These are phyloP conservation scores for Bombus confusus DNA, from an alignment of 1,140 invertebrate genomes.

Conservation along the genomic window DNA sequence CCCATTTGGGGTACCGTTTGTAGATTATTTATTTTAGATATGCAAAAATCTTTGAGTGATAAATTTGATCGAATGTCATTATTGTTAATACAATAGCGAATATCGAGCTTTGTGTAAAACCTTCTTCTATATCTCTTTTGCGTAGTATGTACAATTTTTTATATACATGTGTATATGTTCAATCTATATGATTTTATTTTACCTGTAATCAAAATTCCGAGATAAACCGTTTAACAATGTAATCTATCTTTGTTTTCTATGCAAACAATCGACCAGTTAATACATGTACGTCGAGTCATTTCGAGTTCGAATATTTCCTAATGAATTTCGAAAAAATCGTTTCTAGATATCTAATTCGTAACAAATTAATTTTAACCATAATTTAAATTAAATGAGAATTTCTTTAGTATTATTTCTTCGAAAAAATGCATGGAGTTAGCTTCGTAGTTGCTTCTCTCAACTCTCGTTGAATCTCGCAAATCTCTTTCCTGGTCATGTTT, in stretches of 20 bases:
- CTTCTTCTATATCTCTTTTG: neutral
- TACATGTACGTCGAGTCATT: no score
- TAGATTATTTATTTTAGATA: neutral
- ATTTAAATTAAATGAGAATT: neutral
- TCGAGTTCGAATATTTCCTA: neutral
- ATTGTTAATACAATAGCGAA: neutral
- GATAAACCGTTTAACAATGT: constrained; percentile 18
- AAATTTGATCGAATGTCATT: constrained; percentile 3
- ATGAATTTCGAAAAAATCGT: neutral
- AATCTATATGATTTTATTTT: constrained; percentile 9
- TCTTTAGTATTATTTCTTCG: neutral
- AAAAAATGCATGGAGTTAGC: no score
- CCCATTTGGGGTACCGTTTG: neutral
- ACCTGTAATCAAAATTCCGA: constrained; percentile 24
- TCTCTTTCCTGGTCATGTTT: neutral
- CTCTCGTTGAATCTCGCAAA: neutral
- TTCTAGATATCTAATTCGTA: neutral
- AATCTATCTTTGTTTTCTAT: neutral
- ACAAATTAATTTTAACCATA: neutral
- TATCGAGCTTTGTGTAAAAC: neutral
- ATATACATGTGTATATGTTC: neutral
- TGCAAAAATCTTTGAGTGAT: neutral
- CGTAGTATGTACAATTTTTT: neutral
- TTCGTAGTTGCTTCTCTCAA: no score
- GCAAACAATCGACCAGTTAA: neutral